Percentiles rank a stretch among this genome's conserved stretches.
Evolutionary conservation across 2,113 vertebrate species (phyloP).

Genomic region (Engraulis encrasicolus): DNA sequence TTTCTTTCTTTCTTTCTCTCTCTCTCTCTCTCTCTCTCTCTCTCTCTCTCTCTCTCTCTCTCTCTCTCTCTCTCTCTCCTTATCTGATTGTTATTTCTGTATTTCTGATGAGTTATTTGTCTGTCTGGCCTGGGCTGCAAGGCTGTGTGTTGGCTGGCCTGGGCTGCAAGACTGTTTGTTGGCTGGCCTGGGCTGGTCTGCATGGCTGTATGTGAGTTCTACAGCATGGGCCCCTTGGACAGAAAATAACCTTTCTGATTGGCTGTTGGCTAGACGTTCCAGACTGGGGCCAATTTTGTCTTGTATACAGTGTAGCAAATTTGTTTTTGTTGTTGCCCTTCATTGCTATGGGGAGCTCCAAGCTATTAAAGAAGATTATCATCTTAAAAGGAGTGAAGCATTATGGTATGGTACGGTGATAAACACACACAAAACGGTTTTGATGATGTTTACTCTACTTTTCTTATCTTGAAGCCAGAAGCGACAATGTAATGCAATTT

Average conservation of each 20-base stretch:
- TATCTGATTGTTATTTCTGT: too few species aligned
- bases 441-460: neutral
- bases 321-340: too few species aligned
- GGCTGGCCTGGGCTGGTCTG: too few species aligned
- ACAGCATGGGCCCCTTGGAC: too few species aligned
- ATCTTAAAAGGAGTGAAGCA: neutral
- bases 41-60: too few species aligned
- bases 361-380: neutral
- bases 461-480: neutral
- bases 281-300: neutral
- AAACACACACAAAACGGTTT: neutral
- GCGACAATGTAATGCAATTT: neutral
- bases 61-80: constrained; percentile 27
- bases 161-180: too few species aligned
- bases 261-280: too few species aligned
- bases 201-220: too few species aligned
- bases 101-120: too few species aligned
- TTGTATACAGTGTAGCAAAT: neutral
- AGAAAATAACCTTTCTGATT: too few species aligned
- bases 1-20: neutral
- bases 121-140: too few species aligned
- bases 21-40: neutral
- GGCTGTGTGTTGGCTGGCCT: too few species aligned
- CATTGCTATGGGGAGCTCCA: neutral
- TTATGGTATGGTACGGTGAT: neutral